A percentile compares a stretch with the other conserved stretches of the same genome.
phyloP scores from a whole-genome alignment of 2,888 invertebrate genomes.

The Xestia xanthographa region DNA sequence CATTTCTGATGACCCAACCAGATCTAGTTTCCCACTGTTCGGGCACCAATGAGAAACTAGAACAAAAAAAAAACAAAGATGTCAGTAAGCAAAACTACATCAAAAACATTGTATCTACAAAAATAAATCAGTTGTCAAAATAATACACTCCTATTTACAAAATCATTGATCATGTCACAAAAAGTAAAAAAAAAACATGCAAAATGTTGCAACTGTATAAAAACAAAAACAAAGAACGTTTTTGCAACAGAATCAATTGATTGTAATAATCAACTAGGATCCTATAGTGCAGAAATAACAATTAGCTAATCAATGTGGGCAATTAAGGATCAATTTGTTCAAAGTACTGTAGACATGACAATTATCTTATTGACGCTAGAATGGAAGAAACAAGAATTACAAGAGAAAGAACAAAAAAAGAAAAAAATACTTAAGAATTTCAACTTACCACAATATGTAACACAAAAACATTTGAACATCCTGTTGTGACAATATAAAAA shows the following conservation, averaged over 20 bases:
- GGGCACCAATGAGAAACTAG: conserved; percentile 78
- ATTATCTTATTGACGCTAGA: conserved; percentile 34
- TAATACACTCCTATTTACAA: conserved; percentile 69
- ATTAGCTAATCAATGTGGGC: conserved; percentile 50
- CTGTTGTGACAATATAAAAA: conserved; percentile 46
- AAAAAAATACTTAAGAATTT: conserved; percentile 56
- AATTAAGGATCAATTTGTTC: conserved; percentile 56
- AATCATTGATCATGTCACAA: conserved; percentile 75
- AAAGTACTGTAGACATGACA: conserved; percentile 19
- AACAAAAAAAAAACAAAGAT: conserved; percentile 47
- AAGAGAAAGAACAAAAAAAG: conserved; percentile 29
- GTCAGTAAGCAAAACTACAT: conserved; percentile 50
- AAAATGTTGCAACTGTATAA: conserved; percentile 32
- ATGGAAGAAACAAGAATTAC: conserved; percentile 41
- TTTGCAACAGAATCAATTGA: conserved; percentile 79
- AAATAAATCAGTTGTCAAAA: conserved; percentile 37
- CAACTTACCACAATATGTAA: conserved; percentile 50
- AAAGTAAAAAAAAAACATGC: conserved; percentile 74
- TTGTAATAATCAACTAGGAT: conserved; percentile 67
- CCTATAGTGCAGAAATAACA: conserved; percentile 36
- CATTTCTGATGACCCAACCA: conserved; percentile 51
- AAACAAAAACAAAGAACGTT: conserved; percentile 65
- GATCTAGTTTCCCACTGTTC: conserved; percentile 76
- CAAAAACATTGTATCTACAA: conserved; percentile 68
- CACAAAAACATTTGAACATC: conserved; percentile 16